These are phyloP conservation scores for Nanorana parkeri DNA, from an alignment of 2,113 vertebrate species.

Conservation along the genomic window DNA sequence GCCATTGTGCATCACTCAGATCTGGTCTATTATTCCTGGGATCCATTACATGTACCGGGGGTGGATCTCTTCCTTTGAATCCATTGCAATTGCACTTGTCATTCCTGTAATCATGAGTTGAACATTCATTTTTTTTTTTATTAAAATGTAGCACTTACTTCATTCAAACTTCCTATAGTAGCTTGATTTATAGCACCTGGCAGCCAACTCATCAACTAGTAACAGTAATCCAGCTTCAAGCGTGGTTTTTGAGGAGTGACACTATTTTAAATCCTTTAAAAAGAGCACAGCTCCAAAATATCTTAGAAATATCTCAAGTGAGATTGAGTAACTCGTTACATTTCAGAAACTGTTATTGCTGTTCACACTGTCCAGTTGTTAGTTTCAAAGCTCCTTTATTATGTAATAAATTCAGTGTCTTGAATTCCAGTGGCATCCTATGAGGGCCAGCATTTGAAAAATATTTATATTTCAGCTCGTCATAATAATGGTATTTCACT, in stretches of 20 bases:
- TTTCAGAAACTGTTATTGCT: slow-evolving; percentile 72
- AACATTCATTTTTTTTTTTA: slow-evolving; percentile 78
- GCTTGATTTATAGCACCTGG: slow-evolving; percentile 70
- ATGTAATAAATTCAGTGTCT: slow-evolving; percentile 81
- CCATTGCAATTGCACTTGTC: slow-evolving; percentile 66
- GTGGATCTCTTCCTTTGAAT: slow-evolving; percentile 58
- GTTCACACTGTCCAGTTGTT: slow-evolving; percentile 81
- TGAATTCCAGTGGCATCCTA: slow-evolving; percentile 89
- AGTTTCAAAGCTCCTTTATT: slow-evolving; percentile 86
- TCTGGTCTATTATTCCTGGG: slow-evolving; percentile 19
- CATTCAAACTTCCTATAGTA: slow-evolving; percentile 62
- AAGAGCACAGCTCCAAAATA: slow-evolving; percentile 29
- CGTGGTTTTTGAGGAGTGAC: neutral
- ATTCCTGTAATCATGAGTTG: slow-evolving; percentile 78
- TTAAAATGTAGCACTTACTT: slow-evolving; percentile 78
- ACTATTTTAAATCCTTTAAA: slow-evolving; percentile 12
- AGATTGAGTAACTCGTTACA: slow-evolving; percentile 60
- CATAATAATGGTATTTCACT: slow-evolving; percentile 91
- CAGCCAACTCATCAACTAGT: slow-evolving; percentile 43
- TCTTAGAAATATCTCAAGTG: slow-evolving; percentile 23
- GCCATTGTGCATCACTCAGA: neutral
- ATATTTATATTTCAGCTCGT: slow-evolving; percentile 86
- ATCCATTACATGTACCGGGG: slow-evolving; percentile 40
- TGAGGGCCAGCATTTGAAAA: slow-evolving; percentile 87
- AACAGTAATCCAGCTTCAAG: slow-evolving; percentile 24